Percentiles rank a stretch among this genome's conserved stretches.
phyloP scores from a whole-genome alignment of 1,140 invertebrate species.

The Andrena cerasifolii region DNA sequence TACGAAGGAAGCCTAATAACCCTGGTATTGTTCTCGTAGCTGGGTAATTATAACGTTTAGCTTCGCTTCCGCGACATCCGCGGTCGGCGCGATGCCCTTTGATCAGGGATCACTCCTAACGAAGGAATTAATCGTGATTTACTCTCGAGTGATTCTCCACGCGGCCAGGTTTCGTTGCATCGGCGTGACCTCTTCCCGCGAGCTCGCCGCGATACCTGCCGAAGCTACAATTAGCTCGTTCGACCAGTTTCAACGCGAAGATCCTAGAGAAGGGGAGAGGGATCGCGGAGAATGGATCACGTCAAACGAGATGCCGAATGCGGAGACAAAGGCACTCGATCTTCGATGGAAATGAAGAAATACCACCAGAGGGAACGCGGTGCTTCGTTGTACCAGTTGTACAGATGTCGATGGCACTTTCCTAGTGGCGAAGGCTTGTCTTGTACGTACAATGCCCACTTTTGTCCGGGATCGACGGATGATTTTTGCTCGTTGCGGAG shows the following conservation, averaged over 20 bases:
- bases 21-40: conserved; percentile 24
- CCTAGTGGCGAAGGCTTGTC: conserved; percentile 27
- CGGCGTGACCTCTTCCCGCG: conserved; percentile 3
- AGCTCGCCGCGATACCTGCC: background rate
- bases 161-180: background rate
- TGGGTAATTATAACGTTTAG: conserved; percentile 43
- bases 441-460: conserved; percentile 46
- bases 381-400: conserved; percentile 44
- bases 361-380: conserved; percentile 30
- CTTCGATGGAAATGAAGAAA: conserved; percentile 62
- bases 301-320: background rate
- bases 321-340: conserved; percentile 37
- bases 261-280: background rate
- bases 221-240: conserved; percentile 55
- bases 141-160: conserved; percentile 3
- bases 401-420: conserved; percentile 55
- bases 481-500: background rate
- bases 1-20: conserved; percentile 25
- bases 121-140: conserved; percentile 50
- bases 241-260: conserved; percentile 16
- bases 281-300: background rate
- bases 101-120: conserved; percentile 43
- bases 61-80: conserved; percentile 33
- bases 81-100: conserved; percentile 33
- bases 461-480: conserved; percentile 32